Evolutionary conservation across 2,113 vertebrate genomes (phyloP).

Genomic region (Tinamus guttatus): DNA sequence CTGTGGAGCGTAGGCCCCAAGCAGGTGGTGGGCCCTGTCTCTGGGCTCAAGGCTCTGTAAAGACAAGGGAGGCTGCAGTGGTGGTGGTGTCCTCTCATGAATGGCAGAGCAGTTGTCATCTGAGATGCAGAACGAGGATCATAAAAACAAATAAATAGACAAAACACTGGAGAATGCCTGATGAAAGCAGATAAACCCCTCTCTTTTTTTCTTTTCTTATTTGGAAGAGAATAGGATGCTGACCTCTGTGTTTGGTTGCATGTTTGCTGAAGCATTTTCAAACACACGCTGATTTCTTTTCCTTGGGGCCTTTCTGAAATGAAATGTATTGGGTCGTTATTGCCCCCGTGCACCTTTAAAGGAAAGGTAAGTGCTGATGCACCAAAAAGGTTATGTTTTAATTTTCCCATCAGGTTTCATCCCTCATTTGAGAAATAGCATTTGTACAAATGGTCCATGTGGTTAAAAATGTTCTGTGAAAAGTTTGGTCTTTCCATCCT

Average conservation of each 20-base stretch:
- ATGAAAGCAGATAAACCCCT: background rate
- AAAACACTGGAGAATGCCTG: background rate
- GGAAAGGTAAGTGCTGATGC: background rate
- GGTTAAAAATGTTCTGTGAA: background rate
- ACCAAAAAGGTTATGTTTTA: background rate
- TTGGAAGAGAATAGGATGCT: background rate
- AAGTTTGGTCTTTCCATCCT: background rate
- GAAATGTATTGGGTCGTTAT: rapidly evolving
- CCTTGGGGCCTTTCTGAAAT: background rate
- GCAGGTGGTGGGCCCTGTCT: background rate
- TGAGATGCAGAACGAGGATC: background rate
- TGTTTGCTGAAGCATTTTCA: background rate
- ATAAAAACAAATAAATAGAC: background rate
- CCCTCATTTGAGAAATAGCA: background rate
- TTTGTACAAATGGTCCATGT: background rate
- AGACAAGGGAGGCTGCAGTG: background rate
- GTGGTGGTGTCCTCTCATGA: conserved; percentile 1
- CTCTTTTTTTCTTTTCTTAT: conserved; percentile 15
- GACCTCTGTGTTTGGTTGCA: background rate
- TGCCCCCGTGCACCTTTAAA: background rate
- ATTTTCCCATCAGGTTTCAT: background rate
- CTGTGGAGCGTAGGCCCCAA: too few species aligned
- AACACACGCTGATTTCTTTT: background rate
- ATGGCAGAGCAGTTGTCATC: background rate
- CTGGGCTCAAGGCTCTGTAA: background rate